Conservation (phyloP, 2,888 invertebrate species). For the Trichopoda pennipes region DNA sequence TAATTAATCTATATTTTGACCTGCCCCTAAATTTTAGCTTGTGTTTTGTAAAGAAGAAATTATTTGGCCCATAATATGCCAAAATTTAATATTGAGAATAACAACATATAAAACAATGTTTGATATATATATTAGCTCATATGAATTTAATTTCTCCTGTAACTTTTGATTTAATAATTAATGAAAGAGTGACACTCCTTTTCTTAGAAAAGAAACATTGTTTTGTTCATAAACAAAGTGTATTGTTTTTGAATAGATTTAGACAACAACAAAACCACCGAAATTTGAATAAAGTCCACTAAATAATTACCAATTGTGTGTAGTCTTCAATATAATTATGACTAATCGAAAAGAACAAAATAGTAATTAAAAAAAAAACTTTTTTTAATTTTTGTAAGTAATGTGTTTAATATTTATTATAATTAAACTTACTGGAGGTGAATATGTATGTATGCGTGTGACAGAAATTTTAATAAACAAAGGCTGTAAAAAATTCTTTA, state of each 20-base stretch:
- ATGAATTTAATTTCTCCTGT: too few species aligned
- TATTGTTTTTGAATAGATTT: background rate
- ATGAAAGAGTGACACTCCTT: background rate
- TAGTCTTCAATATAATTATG: conserved; percentile 12
- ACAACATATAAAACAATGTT: too few species aligned
- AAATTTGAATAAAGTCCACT: background rate
- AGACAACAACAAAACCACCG: background rate
- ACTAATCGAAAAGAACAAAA: conserved; percentile 37
- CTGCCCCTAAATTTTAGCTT: too few species aligned
- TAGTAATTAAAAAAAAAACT: background rate
- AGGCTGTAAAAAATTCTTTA: conserved; percentile 26
- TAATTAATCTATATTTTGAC: too few species aligned
- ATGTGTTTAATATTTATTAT: conserved; percentile 19
- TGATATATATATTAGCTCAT: too few species aligned
- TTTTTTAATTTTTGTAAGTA: conserved; percentile 13
- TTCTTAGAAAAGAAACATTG: too few species aligned
- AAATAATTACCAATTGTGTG: background rate
- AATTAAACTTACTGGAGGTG: conserved; percentile 36
- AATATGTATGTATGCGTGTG: background rate
- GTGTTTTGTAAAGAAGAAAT: too few species aligned
- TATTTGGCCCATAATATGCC: too few species aligned
- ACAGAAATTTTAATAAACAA: conserved; percentile 45
- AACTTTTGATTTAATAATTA: background rate
- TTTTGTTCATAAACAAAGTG: too few species aligned
- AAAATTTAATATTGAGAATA: too few species aligned